Evolutionary conservation across 2,888 invertebrate species (phyloP).

Genomic region (Euzetes globulus): DNA sequence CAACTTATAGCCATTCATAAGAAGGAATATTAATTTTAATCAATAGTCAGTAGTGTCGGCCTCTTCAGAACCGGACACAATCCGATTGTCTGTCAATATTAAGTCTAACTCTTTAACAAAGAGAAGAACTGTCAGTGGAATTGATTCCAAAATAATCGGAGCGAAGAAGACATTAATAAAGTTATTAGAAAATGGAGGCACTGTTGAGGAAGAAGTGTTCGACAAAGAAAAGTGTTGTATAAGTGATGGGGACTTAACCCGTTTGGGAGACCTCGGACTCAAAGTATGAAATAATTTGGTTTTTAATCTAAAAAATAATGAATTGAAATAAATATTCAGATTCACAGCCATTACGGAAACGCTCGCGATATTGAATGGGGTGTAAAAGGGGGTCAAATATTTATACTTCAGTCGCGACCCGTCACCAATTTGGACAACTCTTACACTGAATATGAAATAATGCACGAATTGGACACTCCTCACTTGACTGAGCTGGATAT

Average conservation of each 20-base stretch:
- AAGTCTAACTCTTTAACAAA: constrained; percentile 47
- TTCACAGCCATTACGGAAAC: constrained; percentile 49
- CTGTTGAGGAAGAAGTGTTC: not conserved
- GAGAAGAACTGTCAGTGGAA: not conserved
- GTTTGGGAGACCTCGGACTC: too few species aligned
- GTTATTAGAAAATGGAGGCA: not conserved
- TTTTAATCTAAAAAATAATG: too few species aligned
- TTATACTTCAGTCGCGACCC: constrained; percentile 65
- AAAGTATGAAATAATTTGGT: too few species aligned
- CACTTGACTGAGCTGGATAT: constrained; percentile 38
- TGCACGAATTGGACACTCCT: constrained; percentile 58
- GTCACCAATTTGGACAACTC: constrained; percentile 61
- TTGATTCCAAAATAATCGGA: constrained; percentile 28
- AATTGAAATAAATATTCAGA: too few species aligned
- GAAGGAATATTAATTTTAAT: too few species aligned
- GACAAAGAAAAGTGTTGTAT: constrained; percentile 50
- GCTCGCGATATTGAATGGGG: constrained; percentile 77
- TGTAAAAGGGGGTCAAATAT: constrained; percentile 52
- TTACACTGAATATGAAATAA: constrained; percentile 68
- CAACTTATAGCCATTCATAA: not conserved
- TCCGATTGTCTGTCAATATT: not conserved
- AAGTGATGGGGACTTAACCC: too few species aligned
- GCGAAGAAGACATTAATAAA: constrained; percentile 13
- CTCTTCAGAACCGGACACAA: constrained; percentile 31
- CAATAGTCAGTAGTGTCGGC: constrained; percentile 23